Base-by-base conservation (phyloP, 2,113 vertebrate genomes). In the Hemichromis elongatus region DNA sequence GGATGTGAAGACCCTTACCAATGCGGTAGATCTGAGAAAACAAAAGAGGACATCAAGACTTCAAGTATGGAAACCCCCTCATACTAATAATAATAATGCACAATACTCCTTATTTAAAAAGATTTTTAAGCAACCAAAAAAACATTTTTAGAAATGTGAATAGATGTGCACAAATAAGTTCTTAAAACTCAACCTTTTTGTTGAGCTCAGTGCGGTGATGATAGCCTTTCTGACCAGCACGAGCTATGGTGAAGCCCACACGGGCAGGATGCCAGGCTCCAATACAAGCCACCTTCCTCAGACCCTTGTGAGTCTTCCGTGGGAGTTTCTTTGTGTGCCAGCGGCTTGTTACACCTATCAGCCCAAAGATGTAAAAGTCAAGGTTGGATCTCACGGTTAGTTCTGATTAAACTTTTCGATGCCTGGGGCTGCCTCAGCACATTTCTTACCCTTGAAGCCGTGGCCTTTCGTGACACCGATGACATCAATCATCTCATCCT, bases 131-230 rank as follows among this genome's bases (percentile, higher is more conserved):
- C 42, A 50, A 19, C 45, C 10, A 8, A 52, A 10, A 10, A 50
- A n/a, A 30, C 26, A 47, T n/a, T 52, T 73, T 73, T 28, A 47
- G 40, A 47, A 73, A 28, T 28, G 40, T 70, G 45, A 50, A 6
- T 28, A 75, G 45, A 18, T 52, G 9, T 52, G 45, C 4, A 2
- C 24, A 52, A 52, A 75, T 37, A 33, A 13, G 26, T 75, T 75
- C 2, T 52, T 75, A 52, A 75, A 75, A 26, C 26, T 75, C 19
- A 3, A 98, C 98, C 97, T 99, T 99, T 95, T 99, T 99, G 89
- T 99, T 99, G 93, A 99, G 93, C 92, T 99, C 98, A 0, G 98
- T 99, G n/a, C 98, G 97, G 81, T 99, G 99, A 93, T 99, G 96
- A 87, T 97, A 98, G 5, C 98, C 98, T 92, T 99, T 99, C 95